Evolutionary conservation across 2,113 vertebrate genomes (phyloP), one percentile per base, ranked within the genome.

Genomic region (Tringa solitaria): DNA sequence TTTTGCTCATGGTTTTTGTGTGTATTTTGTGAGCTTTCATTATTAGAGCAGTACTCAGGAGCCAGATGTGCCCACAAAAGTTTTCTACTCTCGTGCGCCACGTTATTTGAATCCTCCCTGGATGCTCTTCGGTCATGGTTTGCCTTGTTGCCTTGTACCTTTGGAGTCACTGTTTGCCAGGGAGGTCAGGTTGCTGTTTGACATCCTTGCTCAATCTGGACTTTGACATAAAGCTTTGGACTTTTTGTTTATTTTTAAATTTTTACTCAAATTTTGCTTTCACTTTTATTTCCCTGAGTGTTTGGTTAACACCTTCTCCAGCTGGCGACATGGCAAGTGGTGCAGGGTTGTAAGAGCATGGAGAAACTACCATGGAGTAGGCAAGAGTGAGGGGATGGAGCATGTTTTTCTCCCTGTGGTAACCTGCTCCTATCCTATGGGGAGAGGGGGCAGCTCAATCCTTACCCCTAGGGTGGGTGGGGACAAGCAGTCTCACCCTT

Each of bases 401-500:
- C 5, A 26, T 1, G 1, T 41, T 0, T 0, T 79, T 63, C 3
- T 11, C 23, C 4, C 16, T 10, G 1, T 9, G 54, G 4, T 17
- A 63, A 63, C 11, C 35, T 83, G 43, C 23, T 39, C 20, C 21
- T 46, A 24, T 4, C 18, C 43, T 10, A 0, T 6, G 32, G 33
- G 9, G 39, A 33, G 17, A 7, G 15, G 17, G 13, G 20, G 28
- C 46, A 79, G 46, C n/a, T 63, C n/a, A 2, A 1, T 30, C 57
- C 50, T 61, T 43, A 28, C 4, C 4, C 28, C 0, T 2, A 54
- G 21, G 27, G 50, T 4, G 2, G 0, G 27, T 4, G 13, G 39
- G 35, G 21, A 68, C 30, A 64, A 65, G 6, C 0, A 3, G 3
- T 20, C 23, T 56, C 0, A 0, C 6, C 43, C 57, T 63, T 0